Evolutionary conservation across 37 sponge, comb jelly and placozoan genomes (phyloP).

Genomic region (Aplysina aerophoba): DNA sequence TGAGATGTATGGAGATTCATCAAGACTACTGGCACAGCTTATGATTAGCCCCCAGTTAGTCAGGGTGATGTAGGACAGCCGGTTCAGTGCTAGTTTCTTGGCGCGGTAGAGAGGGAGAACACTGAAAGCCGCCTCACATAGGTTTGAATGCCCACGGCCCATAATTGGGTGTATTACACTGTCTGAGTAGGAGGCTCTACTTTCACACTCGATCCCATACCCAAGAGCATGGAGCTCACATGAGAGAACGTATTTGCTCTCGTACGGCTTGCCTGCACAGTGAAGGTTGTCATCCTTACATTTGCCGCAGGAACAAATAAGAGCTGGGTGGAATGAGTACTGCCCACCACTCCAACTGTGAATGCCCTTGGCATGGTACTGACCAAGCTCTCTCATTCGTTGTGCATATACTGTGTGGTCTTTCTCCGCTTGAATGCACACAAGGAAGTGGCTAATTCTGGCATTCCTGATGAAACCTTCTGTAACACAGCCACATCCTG

Average conservation of each 20-base stretch:
- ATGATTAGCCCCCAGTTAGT: slow-evolving; percentile 16
- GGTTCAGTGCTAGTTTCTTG: background rate
- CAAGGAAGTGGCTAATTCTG: slow-evolving; percentile 22
- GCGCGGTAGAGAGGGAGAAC: background rate
- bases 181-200: background rate
- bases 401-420: slow-evolving; percentile 20
- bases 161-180: slow-evolving; percentile 3
- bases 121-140: slow-evolving; percentile 16
- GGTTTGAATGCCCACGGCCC: slow-evolving; percentile 27
- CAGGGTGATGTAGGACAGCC: too few relatives aligned
- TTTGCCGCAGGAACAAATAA: slow-evolving; percentile 27
- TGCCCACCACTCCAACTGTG: slow-evolving; percentile 40
- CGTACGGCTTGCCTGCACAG: slow-evolving; percentile 35
- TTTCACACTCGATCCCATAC: slow-evolving; percentile 42
- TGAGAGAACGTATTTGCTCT: background rate
- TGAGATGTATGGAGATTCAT: background rate
- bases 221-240: slow-evolving; percentile 33
- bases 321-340: slow-evolving; percentile 39
- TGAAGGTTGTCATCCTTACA: slow-evolving; percentile 25
- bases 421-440: background rate
- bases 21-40: too few relatives aligned
- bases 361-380: slow-evolving; percentile 41
- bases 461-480: slow-evolving; percentile 34
- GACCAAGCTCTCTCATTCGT: slow-evolving; percentile 15
- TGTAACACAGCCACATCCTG: slow-evolving; percentile 46